phyloP scores from a whole-genome alignment of 2,888 invertebrate genomes.

The Meliscaeva auricollis region DNA sequence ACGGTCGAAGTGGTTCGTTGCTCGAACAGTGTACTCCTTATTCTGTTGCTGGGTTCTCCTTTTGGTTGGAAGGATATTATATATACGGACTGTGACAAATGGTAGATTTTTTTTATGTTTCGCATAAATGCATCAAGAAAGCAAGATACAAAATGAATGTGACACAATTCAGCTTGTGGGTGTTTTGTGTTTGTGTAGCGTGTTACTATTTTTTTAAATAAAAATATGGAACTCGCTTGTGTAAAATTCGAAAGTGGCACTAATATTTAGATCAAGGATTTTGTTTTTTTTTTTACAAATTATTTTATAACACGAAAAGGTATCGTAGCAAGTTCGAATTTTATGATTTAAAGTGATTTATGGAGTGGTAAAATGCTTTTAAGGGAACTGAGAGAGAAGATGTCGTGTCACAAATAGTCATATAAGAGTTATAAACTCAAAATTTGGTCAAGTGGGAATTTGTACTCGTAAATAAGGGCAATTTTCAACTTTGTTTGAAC shows the following conservation, averaged over 20 bases:
- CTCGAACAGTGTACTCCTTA: conserved; percentile 29
- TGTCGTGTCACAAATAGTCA: neutral
- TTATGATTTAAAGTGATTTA: conserved; percentile 33
- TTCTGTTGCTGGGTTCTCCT: conserved; percentile 24
- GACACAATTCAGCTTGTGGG: conserved; percentile 64
- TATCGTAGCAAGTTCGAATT: conserved; percentile 40
- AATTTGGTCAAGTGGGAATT: neutral
- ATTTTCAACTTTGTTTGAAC: neutral
- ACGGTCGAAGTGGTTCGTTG: conserved; percentile 69
- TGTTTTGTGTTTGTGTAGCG: conserved; percentile 47
- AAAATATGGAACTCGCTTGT: conserved; percentile 48
- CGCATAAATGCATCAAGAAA: conserved; percentile 45
- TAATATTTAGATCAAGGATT: conserved; percentile 69
- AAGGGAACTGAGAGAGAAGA: neutral
- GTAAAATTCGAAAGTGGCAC: conserved; percentile 59
- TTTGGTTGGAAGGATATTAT: conserved; percentile 47
- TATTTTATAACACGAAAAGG: conserved; percentile 14
- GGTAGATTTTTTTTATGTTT: conserved; percentile 21
- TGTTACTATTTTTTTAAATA: conserved; percentile 27
- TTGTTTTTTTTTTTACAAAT: neutral
- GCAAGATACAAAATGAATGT: conserved; percentile 50
- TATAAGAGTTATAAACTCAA: neutral
- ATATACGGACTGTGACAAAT: conserved; percentile 42
- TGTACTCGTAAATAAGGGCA: neutral
- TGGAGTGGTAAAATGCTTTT: neutral